phyloP scores from a whole-genome alignment of 2,113 vertebrate genomes.

The Leucosticte australis region DNA sequence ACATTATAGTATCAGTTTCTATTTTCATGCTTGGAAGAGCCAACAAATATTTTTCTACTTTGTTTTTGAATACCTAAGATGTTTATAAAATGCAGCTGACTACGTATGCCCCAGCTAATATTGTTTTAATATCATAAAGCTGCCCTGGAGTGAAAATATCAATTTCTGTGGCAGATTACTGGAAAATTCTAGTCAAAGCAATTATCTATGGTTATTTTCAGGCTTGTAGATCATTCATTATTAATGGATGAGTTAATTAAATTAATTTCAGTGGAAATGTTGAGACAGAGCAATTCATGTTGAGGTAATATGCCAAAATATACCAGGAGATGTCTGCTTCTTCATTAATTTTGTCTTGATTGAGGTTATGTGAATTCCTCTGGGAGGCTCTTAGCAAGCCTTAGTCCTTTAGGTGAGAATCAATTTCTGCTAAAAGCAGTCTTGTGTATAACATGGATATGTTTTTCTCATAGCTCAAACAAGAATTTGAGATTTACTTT shows the following conservation, averaged over 20 bases:
- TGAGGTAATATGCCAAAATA: slow-evolving; percentile 20
- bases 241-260: slow-evolving; percentile 61
- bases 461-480: not conserved
- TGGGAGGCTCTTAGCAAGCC: not conserved
- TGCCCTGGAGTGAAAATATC: slow-evolving; percentile 35
- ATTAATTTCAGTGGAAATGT: slow-evolving; percentile 51
- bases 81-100: not conserved
- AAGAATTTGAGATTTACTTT: not conserved
- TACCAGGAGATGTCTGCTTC: slow-evolving; percentile 24
- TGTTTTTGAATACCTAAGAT: slow-evolving; percentile 1
- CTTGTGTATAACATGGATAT: not conserved
- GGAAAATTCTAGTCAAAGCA: slow-evolving; percentile 52
- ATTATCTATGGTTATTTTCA: slow-evolving; percentile 49
- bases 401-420: slow-evolving; percentile 2
- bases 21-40: slow-evolving; percentile 23
- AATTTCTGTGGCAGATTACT: slow-evolving; percentile 30
- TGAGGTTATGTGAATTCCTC: slow-evolving; percentile 26
- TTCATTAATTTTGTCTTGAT: slow-evolving; percentile 51
- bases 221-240: slow-evolving; percentile 51
- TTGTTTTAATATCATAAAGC: slow-evolving; percentile 25
- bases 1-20: not conserved
- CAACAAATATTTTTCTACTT: slow-evolving; percentile 11
- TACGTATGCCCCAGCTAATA: not conserved
- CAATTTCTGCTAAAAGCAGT: not conserved
- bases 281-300: not conserved